Evolutionary conservation across 53 echinoderm and acorn worm genomes (phyloP), one percentile per base, ranked within the genome.

Genomic region (Paelopatides confundens): DNA sequence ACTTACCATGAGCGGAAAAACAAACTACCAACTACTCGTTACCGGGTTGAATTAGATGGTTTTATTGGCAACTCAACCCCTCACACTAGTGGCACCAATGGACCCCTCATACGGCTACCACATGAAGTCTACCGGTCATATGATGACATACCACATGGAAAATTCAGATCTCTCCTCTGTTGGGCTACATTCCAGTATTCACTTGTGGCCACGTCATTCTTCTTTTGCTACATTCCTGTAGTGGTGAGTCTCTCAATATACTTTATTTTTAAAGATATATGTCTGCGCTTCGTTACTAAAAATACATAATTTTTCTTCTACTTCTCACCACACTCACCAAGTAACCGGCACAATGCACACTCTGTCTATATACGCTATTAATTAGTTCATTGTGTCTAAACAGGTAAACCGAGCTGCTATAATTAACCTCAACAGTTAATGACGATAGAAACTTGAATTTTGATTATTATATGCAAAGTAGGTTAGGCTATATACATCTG

Each of bases 161-260:
- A 79, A 63, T 70, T 53, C 11, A 86, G 89, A n/a, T 71, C 86
- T 8, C 76, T 86, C 18, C 38, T 88, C 2, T 64, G 63, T 11
- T 96, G 97, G 97, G 76, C 94, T 43, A 93, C 93, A 27, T 58
- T 90, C 48, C 93, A 96, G 40, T 96, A 91, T 62, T 85, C 67
- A 46, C 13, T 96, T 9, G 85, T 95, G 13, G 93, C 97, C 1
- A 13, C 54, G 26, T 62, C 86, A 35, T 93, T 95, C 36, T 65
- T 96, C 53, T 74, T 87, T 49, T 95, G 95, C 79, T 90, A 93
- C 76, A 90, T 93, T 86, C 97, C 97, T 28, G 62, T 96, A 13
- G 95, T 95, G 88, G 97, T 96, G 71, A 96, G 97, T 96, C 53
- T 37, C 31, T 26, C 4, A 21, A 28, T 76, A n/a, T n/a, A n/a